Evolutionary conservation across 2,113 vertebrate genomes (phyloP).

Genomic region (Pomatostomus ruficeps): DNA sequence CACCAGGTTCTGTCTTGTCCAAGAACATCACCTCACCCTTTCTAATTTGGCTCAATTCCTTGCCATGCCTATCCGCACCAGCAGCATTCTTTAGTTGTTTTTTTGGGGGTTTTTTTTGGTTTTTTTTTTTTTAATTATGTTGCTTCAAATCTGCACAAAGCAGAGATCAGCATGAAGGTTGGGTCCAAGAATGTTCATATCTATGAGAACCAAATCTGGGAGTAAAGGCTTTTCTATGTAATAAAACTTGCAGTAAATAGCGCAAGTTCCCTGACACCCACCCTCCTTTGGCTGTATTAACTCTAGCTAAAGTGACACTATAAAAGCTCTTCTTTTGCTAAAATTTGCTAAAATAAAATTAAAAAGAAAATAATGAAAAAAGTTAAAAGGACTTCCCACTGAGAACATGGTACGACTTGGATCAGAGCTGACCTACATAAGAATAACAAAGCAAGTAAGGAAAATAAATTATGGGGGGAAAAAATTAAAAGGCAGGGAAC

Average conservation of each 20-base stretch:
- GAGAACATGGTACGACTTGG: not conserved
- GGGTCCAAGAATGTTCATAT: not conserved
- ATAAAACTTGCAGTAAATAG: not conserved
- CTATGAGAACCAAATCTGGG: not conserved
- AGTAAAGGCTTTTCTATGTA: not conserved
- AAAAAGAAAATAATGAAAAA: not conserved
- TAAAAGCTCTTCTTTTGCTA: not conserved
- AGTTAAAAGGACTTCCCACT: not conserved
- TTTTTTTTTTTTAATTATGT: not conserved
- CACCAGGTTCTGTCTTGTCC: slow-evolving; percentile 25
- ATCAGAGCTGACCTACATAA: not conserved
- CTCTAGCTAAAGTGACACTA: not conserved
- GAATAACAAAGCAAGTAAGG: not conserved
- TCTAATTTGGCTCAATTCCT: not conserved
- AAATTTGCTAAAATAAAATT: not conserved
- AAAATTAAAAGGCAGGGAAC: not conserved
- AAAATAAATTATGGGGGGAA: not conserved
- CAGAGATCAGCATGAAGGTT: not conserved
- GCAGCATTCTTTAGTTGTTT: not conserved
- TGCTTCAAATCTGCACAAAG: not conserved
- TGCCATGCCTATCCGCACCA: not conserved
- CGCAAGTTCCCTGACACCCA: not conserved
- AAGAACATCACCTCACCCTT: not conserved
- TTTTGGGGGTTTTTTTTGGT: not conserved
- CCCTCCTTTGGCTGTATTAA: not conserved